Base-by-base conservation (phyloP, 23 tunicate genomes). In the Clavelina lepadiformis region DNA sequence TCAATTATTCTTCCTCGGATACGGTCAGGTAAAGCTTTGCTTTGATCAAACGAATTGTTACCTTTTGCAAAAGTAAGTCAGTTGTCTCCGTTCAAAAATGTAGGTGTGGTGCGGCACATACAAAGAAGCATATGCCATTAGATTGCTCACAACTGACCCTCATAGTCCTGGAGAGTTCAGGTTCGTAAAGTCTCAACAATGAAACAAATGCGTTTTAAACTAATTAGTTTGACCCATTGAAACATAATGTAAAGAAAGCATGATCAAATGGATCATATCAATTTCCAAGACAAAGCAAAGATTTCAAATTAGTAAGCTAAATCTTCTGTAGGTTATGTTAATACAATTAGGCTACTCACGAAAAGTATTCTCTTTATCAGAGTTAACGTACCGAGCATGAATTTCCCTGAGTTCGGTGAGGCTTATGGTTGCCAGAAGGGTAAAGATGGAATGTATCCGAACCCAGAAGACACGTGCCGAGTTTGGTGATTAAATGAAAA, bases 81-180 rank as follows among this genome's bases (percentile, higher is more conserved):
- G 21, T 30, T 29, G 26, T 31, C 18, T 27, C 20, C 25, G 35
- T 8, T 35, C 21, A 5, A 63, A 35, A 8, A 38, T 27, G 15
- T 57, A 88, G 96, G 87, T 79, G 24, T 88, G 96, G 96, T 88
- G 96, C 45, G 81, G 96, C n/a, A 72, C 54, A n/a, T 79, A 79
- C 65, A 88, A 76, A 6, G 73, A 72, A 30, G 87, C 64, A 50
- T 79, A 78, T 37, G 96, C 96, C 0, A 36, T 56, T 18, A 57
- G 47, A n/a, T 33, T 73, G 46, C 65, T 79, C 13, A 58, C 63
- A 31, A 88, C 96, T 1, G 87, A 79, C 34, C 38, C 82, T 0
- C 96, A 88, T 73, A 88, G 96, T 37, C 96, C 96, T 32, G 84
- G 74, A 28, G 38, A 57, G 21, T 88, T 61, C 73, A 88, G 96